These are phyloP conservation scores for Taurulus bubalis DNA, from an alignment of 2,113 vertebrate genomes.

Conservation along the genomic window DNA sequence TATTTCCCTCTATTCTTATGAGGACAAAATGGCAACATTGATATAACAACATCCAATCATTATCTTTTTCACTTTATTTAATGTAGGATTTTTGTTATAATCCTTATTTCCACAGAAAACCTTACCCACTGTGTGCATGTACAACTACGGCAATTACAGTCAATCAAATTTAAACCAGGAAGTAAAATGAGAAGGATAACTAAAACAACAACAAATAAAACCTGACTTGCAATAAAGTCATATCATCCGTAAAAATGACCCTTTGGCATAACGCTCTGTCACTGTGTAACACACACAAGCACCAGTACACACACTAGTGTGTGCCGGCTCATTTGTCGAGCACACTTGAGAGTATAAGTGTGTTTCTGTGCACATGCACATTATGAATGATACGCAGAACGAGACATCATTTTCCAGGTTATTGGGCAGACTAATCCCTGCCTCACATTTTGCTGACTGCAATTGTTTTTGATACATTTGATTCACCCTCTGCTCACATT, in stretches of 20 bases:
- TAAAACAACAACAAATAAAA: slow-evolving; percentile 17
- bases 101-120: not conserved
- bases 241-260: slow-evolving; percentile 9
- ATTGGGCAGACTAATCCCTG: slow-evolving; percentile 69
- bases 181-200: slow-evolving; percentile 1
- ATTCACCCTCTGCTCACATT: slow-evolving; percentile 55
- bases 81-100: not conserved
- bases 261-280: not conserved
- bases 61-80: not conserved
- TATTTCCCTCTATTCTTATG: not conserved
- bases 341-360: not conserved
- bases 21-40: no score
- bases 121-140: no score
- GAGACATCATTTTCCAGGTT: slow-evolving; percentile 74
- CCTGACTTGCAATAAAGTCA: slow-evolving; percentile 3
- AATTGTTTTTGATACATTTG: slow-evolving; percentile 74
- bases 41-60: not conserved
- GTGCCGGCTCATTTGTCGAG: not conserved
- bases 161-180: not conserved
- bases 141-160: not conserved
- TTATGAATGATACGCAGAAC: slow-evolving; percentile 62
- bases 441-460: slow-evolving; percentile 66
- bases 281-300: slow-evolving; percentile 3
- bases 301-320: not conserved
- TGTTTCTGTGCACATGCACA: slow-evolving; percentile 8